phyloP scores from a whole-genome alignment of 2,888 invertebrate genomes.

The Acanthosepion lycidas region DNA sequence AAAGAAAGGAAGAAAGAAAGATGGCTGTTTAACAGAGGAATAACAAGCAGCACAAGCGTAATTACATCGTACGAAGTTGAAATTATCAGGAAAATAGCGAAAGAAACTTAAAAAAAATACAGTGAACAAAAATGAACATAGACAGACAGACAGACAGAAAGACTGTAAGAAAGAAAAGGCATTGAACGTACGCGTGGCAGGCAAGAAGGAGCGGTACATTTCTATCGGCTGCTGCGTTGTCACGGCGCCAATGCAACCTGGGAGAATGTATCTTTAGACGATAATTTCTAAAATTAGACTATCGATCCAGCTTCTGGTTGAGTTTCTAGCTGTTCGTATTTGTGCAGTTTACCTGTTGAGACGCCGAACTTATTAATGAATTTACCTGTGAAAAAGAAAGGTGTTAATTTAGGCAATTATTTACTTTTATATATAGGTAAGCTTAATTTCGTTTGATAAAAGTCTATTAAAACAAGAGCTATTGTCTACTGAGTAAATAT shows the following conservation, averaged over 20 bases:
- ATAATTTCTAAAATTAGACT: not conserved
- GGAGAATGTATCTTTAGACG: not conserved
- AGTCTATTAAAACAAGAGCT: too few species aligned
- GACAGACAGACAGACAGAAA: too few species aligned
- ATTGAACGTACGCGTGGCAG: not conserved
- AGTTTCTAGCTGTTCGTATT: not conserved
- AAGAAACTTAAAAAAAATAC: too few species aligned
- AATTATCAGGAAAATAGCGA: too few species aligned
- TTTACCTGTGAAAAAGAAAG: too few species aligned
- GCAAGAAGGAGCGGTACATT: not conserved
- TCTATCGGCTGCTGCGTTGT: not conserved
- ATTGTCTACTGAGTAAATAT: too few species aligned
- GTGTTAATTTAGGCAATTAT: too few species aligned
- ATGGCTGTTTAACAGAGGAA: not conserved
- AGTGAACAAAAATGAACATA: not conserved
- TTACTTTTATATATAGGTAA: too few species aligned
- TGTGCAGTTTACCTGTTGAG: not conserved
- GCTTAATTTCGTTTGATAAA: too few species aligned
- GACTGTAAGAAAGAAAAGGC: not conserved
- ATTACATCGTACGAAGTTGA: too few species aligned
- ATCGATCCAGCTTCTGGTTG: not conserved
- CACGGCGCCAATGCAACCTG: not conserved
- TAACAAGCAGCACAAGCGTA: not conserved
- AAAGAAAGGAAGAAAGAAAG: not conserved
- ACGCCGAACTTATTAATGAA: not conserved